phyloP scores from a whole-genome alignment of 2,888 invertebrate genomes.

The Phragmatobia fuliginosa region DNA sequence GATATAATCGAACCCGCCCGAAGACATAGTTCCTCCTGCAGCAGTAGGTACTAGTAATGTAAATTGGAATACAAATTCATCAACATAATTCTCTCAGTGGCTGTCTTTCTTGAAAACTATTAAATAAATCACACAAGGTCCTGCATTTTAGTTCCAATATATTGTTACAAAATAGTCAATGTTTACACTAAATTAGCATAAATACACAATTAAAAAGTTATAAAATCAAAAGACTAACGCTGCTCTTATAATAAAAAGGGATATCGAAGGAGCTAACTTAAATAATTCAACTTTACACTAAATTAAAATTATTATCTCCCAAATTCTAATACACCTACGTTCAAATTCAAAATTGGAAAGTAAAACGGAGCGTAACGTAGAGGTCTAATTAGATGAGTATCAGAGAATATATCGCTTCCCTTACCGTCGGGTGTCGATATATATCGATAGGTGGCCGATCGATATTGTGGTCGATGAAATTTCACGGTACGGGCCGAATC shows the following conservation, averaged over 20 bases:
- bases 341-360: conserved; percentile 49
- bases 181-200: neutral
- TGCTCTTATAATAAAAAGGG: neutral
- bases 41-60: neutral
- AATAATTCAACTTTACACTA: conserved; percentile 13
- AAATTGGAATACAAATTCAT: neutral
- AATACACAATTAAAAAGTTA: neutral
- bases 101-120: neutral
- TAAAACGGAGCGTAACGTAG: conserved; percentile 58
- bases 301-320: conserved; percentile 31
- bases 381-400: conserved; percentile 67
- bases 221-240: neutral
- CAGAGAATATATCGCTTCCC: conserved; percentile 67
- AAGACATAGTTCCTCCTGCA: neutral
- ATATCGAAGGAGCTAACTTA: neutral
- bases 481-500: conserved; percentile 60
- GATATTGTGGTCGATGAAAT: conserved; percentile 62
- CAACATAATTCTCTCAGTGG: neutral
- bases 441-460: conserved; percentile 43
- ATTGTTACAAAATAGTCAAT: neutral
- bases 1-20: neutral
- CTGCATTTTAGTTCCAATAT: neutral
- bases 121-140: neutral
- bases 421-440: conserved; percentile 28
- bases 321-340: conserved; percentile 43